A percentile compares a stretch with the other conserved stretches of the same genome.
These are phyloP conservation scores for Araneus ventricosus DNA, from an alignment of 1,140 invertebrate genomes.

Conservation along the genomic window DNA sequence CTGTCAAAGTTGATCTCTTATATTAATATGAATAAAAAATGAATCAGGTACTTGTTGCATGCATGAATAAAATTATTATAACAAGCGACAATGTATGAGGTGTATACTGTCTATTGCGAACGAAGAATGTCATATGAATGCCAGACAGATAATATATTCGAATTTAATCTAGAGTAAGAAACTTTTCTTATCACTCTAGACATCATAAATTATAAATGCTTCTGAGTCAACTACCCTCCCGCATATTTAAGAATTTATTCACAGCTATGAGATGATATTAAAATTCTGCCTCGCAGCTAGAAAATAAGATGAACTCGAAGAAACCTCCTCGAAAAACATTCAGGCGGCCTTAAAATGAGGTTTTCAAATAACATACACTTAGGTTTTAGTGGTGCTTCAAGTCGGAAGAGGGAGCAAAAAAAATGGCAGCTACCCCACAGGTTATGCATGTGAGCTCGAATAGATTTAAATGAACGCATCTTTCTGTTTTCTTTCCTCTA, in stretches of 20 bases:
- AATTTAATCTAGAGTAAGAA: not conserved
- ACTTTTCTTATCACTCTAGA: not conserved
- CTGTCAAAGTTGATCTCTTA: no score
- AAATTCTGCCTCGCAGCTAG: not conserved
- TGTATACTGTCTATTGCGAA: no score
- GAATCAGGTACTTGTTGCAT: no score
- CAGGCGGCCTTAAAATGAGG: not conserved
- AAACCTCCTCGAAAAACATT: constrained; percentile 1
- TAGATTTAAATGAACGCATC: not conserved
- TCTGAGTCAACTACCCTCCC: not conserved
- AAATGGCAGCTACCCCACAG: not conserved
- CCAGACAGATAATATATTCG: not conserved
- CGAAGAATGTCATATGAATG: no score
- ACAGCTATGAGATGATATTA: not conserved
- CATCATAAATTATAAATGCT: not conserved
- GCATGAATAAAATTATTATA: no score
- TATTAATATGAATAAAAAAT: no score
- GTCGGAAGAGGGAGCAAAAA: not conserved
- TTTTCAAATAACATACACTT: constrained; percentile 34
- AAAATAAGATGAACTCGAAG: not conserved
- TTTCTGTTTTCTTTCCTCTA: not conserved
- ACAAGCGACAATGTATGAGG: no score
- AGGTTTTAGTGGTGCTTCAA: not conserved
- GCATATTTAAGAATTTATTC: not conserved
- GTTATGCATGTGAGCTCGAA: not conserved